These are phyloP conservation scores for Columba janthina DNA, from an alignment of 2,113 vertebrate genomes.

Conservation along the genomic window DNA sequence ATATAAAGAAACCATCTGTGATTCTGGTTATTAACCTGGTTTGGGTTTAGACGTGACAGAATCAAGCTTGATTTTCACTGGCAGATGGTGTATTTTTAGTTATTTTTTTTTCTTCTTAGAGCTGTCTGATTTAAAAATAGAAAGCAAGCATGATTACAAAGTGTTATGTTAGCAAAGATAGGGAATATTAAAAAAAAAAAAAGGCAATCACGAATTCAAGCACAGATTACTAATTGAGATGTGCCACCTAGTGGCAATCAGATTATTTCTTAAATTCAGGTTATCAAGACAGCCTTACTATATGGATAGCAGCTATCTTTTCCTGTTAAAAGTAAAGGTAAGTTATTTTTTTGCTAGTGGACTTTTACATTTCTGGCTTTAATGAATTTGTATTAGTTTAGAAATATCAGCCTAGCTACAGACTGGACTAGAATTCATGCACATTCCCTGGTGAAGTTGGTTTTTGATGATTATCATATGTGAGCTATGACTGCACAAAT, in stretches of 20 bases:
- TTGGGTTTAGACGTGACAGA: not conserved
- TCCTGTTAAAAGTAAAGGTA: not conserved
- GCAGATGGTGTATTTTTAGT: slow-evolving; percentile 45
- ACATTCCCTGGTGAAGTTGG: not conserved
- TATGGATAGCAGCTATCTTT: not conserved
- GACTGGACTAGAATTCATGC: not conserved
- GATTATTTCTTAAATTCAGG: not conserved
- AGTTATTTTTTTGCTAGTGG: not conserved
- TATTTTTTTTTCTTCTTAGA: not conserved
- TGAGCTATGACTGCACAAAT: not conserved
- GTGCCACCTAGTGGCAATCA: slow-evolving; percentile 54
- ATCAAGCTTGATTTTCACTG: slow-evolving; percentile 11
- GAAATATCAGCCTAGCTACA: not conserved
- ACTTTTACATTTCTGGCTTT: not conserved
- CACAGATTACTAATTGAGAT: not conserved
- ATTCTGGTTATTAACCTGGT: slow-evolving; percentile 42
- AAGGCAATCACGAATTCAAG: not conserved
- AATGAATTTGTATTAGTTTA: not conserved
- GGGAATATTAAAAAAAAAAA: not conserved
- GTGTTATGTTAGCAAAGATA: not conserved
- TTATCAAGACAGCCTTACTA: not conserved
- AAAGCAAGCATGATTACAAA: not conserved
- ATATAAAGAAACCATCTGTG: slow-evolving; percentile 55
- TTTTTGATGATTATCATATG: not conserved
- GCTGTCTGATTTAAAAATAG: not conserved